Percentiles rank a stretch among this genome's conserved stretches.
These are phyloP conservation scores for Eurosta solidaginis DNA, from an alignment of 1,140 invertebrate species.

Conservation along the genomic window DNA sequence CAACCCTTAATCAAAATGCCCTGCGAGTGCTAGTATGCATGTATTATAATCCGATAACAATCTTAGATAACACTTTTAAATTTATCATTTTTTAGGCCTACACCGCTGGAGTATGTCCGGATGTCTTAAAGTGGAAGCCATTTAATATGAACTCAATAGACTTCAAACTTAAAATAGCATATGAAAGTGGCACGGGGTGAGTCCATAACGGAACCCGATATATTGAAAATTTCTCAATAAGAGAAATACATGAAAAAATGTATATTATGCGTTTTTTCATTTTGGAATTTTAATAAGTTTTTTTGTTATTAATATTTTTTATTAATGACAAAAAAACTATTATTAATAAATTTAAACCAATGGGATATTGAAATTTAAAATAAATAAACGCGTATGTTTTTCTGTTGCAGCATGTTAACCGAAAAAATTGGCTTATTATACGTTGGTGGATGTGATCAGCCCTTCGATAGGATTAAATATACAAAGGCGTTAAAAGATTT, in stretches of 20 bases:
- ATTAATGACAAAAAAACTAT: no score
- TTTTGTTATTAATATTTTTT: no score
- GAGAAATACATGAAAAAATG: no score
- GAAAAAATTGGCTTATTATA: conserved; percentile 78
- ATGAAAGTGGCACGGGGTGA: conserved; percentile 74
- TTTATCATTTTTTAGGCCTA: conserved; percentile 71
- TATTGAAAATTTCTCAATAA: no score
- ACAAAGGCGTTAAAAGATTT: conserved; percentile 77
- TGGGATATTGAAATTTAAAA: no score
- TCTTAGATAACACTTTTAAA: no score
- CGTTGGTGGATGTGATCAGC: conserved; percentile 71
- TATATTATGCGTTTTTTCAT: no score
- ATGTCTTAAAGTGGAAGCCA: conserved; percentile 98
- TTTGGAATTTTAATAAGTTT: no score
- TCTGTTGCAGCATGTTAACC: conserved; percentile 70
- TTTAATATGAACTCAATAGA: conserved; percentile 92
- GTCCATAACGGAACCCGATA: conserved; percentile 37
- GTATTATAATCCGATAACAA: no score
- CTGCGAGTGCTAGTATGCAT: no score
- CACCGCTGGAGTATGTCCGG: conserved; percentile 76
- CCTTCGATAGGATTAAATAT: conserved; percentile 77
- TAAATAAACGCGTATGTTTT: not conserved
- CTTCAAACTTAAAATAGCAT: conserved; percentile 85
- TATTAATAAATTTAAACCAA: no score
- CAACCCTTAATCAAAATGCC: no score